These are phyloP conservation scores for Meganola albula DNA, from an alignment of 2,888 invertebrate species.

Conservation along the genomic window DNA sequence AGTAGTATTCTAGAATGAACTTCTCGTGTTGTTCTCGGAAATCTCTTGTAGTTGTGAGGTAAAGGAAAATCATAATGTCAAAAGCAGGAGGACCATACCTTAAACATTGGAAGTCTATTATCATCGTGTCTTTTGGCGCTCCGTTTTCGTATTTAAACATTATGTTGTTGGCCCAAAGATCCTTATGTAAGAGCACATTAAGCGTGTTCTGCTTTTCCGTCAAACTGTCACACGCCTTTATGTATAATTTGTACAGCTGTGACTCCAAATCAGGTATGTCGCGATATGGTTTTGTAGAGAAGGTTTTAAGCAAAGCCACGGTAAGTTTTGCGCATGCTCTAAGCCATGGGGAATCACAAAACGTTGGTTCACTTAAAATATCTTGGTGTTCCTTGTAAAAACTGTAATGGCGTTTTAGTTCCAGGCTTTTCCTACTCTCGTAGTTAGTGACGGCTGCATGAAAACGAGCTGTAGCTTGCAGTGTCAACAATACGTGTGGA, in stretches of 20 bases:
- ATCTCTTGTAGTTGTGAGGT: conserved; percentile 41
- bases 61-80: conserved; percentile 49
- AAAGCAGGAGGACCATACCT: conserved; percentile 59
- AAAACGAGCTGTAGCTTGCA: conserved; percentile 47
- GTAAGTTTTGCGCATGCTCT: conserved; percentile 47
- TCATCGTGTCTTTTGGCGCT: conserved; percentile 40
- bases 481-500: conserved; percentile 36
- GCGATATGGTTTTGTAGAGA: conserved; percentile 37
- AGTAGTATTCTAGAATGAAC: conserved; percentile 42
- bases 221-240: conserved; percentile 43
- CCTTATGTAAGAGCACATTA: conserved; percentile 57
- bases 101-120: conserved; percentile 58
- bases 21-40: conserved; percentile 45
- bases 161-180: conserved; percentile 62
- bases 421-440: conserved; percentile 33
- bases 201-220: conserved; percentile 38
- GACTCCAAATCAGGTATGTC: conserved; percentile 34
- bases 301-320: conserved; percentile 39
- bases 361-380: conserved; percentile 40
- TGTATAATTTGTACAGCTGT: conserved; percentile 30
- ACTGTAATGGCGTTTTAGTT: conserved; percentile 26
- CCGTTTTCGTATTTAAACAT: conserved; percentile 49
- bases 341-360: conserved; percentile 46
- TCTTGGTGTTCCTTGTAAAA: conserved; percentile 36
- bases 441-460: conserved; percentile 56